phyloP scores from a whole-genome alignment of 2,113 vertebrate genomes.

The Gambusia holbrooki region DNA sequence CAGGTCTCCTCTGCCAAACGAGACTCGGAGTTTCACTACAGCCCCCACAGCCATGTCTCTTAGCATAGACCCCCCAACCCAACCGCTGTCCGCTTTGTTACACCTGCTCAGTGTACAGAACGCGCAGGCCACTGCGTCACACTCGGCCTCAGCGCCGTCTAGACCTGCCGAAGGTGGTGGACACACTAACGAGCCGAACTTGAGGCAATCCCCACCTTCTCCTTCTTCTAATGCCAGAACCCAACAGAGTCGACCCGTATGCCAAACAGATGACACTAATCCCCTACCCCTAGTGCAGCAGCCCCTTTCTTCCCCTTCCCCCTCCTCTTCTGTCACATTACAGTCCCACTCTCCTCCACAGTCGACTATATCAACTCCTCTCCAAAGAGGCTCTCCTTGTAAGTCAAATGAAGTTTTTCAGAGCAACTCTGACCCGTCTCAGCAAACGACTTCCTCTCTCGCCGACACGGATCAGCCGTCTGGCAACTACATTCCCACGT shows the following conservation, averaged over 20 bases:
- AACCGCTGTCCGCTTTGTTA: constrained; percentile 79
- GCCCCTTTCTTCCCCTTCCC: constrained; percentile 48
- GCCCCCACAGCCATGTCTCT: constrained; percentile 44
- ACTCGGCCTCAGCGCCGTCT: constrained; percentile 37
- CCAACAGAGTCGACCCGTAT: constrained; percentile 43
- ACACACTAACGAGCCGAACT: constrained; percentile 61
- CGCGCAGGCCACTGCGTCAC: constrained; percentile 61
- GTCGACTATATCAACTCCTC: constrained; percentile 45
- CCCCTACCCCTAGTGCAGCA: constrained; percentile 19
- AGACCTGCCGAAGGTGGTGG: constrained; percentile 52
- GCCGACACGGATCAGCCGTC: constrained; percentile 34
- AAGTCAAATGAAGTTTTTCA: constrained; percentile 51
- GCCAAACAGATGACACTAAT: constrained; percentile 63
- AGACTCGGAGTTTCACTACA: constrained; percentile 74
- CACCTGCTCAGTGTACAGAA: constrained; percentile 80
- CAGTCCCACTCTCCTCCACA: constrained; percentile 45
- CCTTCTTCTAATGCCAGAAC: constrained; percentile 45
- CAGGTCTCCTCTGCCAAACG: constrained; percentile 56
- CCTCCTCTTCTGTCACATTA: constrained; percentile 37
- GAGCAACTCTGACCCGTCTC: constrained; percentile 47
- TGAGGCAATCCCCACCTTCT: constrained; percentile 51
- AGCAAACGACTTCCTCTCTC: constrained; percentile 3
- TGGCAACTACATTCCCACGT: constrained; percentile 38
- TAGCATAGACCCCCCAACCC: constrained; percentile 74
- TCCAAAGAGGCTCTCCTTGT: constrained; percentile 49